These are phyloP conservation scores for Sinocyclocheilus anshuiensis DNA, from an alignment of 2,113 vertebrate species.

Conservation along the genomic window DNA sequence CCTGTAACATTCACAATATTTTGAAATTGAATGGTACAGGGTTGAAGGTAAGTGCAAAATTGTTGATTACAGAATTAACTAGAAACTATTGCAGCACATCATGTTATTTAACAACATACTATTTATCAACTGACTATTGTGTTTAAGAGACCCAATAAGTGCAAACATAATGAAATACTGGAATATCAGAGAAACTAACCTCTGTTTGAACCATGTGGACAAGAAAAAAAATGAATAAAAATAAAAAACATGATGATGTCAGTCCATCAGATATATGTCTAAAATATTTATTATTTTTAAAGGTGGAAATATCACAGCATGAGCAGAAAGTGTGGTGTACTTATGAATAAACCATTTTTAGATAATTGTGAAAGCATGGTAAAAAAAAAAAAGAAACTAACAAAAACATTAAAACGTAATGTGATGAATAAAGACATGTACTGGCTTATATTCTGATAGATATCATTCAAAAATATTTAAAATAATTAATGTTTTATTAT, in stretches of 20 bases:
- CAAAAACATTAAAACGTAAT: no score
- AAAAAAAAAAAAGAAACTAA: no score
- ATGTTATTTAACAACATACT: not conserved
- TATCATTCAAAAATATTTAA: no score
- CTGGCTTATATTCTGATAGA: no score
- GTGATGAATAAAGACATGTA: no score
- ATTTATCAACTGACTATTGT: no score
- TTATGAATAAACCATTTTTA: no score
- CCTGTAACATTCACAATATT: not conserved
- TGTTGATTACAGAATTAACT: not conserved
- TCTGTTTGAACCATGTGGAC: not conserved
- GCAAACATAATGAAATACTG: not conserved
- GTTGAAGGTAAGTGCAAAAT: not conserved
- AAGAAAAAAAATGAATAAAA: no score
- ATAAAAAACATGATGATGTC: no score
- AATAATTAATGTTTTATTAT: no score
- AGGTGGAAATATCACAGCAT: not conserved
- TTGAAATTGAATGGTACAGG: not conserved
- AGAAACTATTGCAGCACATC: not conserved
- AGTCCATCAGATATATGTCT: not conserved
- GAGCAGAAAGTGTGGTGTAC: no score
- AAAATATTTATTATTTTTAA: not conserved
- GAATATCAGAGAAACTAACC: not conserved
- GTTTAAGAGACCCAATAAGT: not conserved
- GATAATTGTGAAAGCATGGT: no score